Evolutionary conservation across 2,113 vertebrate species (phyloP).

Genomic region (Nettapus auritus): DNA sequence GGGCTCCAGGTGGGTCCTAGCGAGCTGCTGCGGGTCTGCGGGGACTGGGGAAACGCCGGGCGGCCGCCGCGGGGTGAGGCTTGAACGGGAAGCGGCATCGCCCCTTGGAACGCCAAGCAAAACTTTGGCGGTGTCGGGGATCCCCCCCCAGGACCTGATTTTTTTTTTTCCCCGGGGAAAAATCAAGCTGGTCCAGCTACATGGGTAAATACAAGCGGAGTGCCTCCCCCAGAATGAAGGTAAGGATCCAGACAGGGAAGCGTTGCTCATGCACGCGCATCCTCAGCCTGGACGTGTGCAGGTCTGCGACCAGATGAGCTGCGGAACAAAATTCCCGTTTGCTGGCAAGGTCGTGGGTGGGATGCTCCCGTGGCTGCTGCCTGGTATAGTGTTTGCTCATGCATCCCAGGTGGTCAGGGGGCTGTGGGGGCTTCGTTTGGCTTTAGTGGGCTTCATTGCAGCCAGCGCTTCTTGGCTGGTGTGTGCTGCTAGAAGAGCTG

Average conservation of each 20-base stretch:
- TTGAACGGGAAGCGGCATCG: too few species aligned
- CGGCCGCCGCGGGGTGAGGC: too few species aligned
- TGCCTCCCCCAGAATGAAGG: background rate
- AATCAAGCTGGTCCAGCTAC: too few species aligned
- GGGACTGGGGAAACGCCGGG: too few species aligned
- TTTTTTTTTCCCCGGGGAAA: too few species aligned
- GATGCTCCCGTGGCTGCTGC: background rate
- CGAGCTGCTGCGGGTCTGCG: too few species aligned
- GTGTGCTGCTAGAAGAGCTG: background rate
- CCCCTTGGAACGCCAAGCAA: too few species aligned
- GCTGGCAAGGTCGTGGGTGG: background rate
- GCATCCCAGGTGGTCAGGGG: background rate
- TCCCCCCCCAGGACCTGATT: too few species aligned
- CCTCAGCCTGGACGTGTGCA: background rate
- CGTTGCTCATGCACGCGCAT: background rate
- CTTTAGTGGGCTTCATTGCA: background rate
- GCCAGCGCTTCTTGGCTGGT: fast-evolving
- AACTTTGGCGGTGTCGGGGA: too few species aligned
- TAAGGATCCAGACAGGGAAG: background rate
- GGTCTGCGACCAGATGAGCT: fast-evolving
- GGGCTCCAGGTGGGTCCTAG: too few species aligned
- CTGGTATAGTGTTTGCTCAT: too few species aligned
- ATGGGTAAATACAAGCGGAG: fast-evolving
- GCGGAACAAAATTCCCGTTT: fast-evolving
- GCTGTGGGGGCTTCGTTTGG: background rate